Evolutionary conservation across 1,140 invertebrate genomes (phyloP).

Genomic region (Cepaea nemoralis): DNA sequence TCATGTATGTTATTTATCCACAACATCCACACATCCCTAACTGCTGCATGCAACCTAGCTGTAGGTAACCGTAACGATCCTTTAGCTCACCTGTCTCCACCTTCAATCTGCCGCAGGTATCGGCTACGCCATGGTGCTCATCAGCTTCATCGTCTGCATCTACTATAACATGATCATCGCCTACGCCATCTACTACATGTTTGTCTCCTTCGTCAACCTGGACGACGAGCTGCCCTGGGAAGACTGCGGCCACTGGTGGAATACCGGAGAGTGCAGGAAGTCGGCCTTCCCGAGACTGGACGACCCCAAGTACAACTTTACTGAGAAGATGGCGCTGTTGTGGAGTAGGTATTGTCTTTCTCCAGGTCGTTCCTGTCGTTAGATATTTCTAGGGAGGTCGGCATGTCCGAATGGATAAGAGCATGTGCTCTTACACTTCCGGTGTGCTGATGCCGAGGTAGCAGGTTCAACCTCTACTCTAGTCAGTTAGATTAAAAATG

Average conservation of each 20-base stretch:
- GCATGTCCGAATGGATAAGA: no score
- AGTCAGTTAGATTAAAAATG: no score
- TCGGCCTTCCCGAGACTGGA: slow-evolving; percentile 38
- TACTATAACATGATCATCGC: slow-evolving; percentile 72
- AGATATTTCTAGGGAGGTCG: no score
- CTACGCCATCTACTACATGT: slow-evolving; percentile 70
- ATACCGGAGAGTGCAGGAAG: slow-evolving; percentile 47
- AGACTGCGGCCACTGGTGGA: slow-evolving; percentile 53
- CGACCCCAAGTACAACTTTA: slow-evolving; percentile 19
- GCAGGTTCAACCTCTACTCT: no score
- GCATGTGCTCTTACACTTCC: no score
- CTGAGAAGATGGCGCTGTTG: slow-evolving; percentile 1
- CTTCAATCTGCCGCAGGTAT: slow-evolving; percentile 62
- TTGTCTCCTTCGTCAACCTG: slow-evolving; percentile 61
- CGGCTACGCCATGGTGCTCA: slow-evolving; percentile 67
- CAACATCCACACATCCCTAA: no score
- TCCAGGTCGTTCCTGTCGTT: background rate
- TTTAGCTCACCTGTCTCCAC: slow-evolving; percentile 71
- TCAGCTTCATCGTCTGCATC: slow-evolving; percentile 64
- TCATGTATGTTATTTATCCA: no score
- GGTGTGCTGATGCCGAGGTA: no score
- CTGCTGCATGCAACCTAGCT: no score
- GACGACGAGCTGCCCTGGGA: slow-evolving; percentile 62
- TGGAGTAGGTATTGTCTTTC: slow-evolving; percentile 5
- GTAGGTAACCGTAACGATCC: no score